Evolutionary conservation across 1,140 invertebrate species (phyloP).

Genomic region (Scaptomyza hsui): DNA sequence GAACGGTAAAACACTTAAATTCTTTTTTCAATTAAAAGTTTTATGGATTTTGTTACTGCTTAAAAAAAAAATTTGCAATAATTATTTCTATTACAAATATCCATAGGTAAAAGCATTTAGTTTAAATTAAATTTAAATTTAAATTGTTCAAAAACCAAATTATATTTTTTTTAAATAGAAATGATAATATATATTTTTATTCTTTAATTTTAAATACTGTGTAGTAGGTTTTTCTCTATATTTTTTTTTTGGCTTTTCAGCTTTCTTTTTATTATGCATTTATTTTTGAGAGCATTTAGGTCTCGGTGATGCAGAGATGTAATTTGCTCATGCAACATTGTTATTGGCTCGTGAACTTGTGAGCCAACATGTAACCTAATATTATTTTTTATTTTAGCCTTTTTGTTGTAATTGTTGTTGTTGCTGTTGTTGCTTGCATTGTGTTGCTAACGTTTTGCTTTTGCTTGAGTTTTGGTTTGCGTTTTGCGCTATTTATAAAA

Average conservation of each 20-base stretch:
- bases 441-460: slow-evolving; percentile 42
- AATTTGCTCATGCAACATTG: slow-evolving; percentile 17
- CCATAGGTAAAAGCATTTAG: no score
- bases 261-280: not conserved
- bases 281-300: slow-evolving; percentile 17
- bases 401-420: slow-evolving; percentile 30
- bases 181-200: no score
- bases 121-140: no score
- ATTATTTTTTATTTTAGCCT: slow-evolving; percentile 30
- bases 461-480: slow-evolving; percentile 22
- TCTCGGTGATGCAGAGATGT: slow-evolving; percentile 6
- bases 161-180: no score
- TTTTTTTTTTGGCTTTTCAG: not conserved
- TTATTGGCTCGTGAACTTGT: slow-evolving; percentile 74
- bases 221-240: not conserved
- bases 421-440: slow-evolving; percentile 40
- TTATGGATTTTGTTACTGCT: not conserved
- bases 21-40: not conserved
- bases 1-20: not conserved
- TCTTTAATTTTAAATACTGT: not conserved
- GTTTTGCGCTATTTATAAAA: slow-evolving; percentile 75
- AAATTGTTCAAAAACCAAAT: no score
- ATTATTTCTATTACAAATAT: not conserved
- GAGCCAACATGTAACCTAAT: slow-evolving; percentile 71
- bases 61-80: not conserved